These are phyloP conservation scores for Heterotis niloticus DNA, from an alignment of 2,113 vertebrate species.

Conservation along the genomic window DNA sequence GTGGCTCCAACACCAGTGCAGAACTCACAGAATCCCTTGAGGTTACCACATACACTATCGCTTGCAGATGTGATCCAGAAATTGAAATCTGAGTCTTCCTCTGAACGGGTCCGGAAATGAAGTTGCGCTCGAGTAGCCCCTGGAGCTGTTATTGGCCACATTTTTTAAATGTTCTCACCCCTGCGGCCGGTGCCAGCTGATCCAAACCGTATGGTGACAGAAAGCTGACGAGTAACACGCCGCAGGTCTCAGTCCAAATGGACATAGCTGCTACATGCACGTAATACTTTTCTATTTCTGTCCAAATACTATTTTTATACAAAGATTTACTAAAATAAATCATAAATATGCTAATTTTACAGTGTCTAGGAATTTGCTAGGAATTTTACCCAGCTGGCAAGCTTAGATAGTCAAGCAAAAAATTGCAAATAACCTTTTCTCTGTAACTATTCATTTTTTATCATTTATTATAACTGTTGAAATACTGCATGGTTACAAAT, in stretches of 20 bases:
- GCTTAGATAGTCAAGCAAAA: constrained; percentile 2
- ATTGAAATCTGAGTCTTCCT: constrained; percentile 45
- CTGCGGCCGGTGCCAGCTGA: not conserved
- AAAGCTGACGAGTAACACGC: constrained; percentile 8
- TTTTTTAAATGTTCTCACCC: constrained; percentile 11
- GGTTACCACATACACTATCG: constrained; percentile 37
- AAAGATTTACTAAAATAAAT: not conserved
- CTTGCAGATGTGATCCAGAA: constrained; percentile 52
- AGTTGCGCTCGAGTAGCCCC: not conserved
- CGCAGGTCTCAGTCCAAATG: not conserved
- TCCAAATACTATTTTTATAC: not conserved
- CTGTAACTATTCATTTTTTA: too few species aligned
- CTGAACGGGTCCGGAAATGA: constrained; percentile 28
- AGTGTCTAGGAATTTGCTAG: constrained; percentile 5
- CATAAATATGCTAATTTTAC: constrained; percentile 9
- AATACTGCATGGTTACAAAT: too few species aligned
- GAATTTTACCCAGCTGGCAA: constrained; percentile 7
- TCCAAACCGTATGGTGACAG: constrained; percentile 9
- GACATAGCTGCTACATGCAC: not conserved
- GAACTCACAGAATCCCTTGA: constrained; percentile 22
- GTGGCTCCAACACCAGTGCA: constrained; percentile 12
- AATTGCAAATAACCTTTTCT: not conserved
- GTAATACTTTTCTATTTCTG: not conserved
- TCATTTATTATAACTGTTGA: too few species aligned
- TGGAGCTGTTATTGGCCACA: constrained; percentile 19